A percentile compares a stretch with the other conserved stretches of the same genome.
Conservation (phyloP, 2,888 invertebrate species). For the Leucophenga maculata region DNA sequence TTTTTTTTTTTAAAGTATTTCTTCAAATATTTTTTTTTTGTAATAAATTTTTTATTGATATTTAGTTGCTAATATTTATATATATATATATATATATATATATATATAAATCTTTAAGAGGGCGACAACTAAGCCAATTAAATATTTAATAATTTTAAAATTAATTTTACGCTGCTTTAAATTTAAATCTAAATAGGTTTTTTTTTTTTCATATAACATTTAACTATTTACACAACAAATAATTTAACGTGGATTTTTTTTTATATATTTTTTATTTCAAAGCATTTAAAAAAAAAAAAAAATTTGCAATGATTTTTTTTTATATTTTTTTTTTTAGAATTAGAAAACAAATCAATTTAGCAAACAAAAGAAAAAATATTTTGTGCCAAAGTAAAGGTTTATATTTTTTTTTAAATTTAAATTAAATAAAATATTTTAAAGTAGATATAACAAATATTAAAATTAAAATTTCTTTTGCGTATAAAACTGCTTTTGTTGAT, state of each 20-base stretch:
- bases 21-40: slow-evolving; percentile 21
- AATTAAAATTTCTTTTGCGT: slow-evolving; percentile 42
- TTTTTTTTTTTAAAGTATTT: slow-evolving; percentile 43
- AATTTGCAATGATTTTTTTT: slow-evolving; percentile 32
- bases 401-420: slow-evolving; percentile 15
- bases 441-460: slow-evolving; percentile 28
- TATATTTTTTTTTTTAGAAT: slow-evolving; percentile 50
- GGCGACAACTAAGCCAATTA: slow-evolving; percentile 49
- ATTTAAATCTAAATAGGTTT: slow-evolving; percentile 35
- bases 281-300: slow-evolving; percentile 36
- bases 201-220: slow-evolving; percentile 53
- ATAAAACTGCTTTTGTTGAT: slow-evolving; percentile 28
- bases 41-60: neutral
- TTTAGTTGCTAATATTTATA: slow-evolving; percentile 31
- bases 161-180: slow-evolving; percentile 39
- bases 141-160: slow-evolving; percentile 46
- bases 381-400: slow-evolving; percentile 41
- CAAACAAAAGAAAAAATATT: slow-evolving; percentile 23
- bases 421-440: slow-evolving; percentile 30
- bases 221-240: slow-evolving; percentile 65
- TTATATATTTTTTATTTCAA: slow-evolving; percentile 46
- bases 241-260: slow-evolving; percentile 62
- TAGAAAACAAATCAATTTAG: slow-evolving; percentile 62
- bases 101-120: neutral
- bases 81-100: too few species aligned